These are phyloP conservation scores for Melanophora roralis DNA, from an alignment of 2,888 invertebrate species.

Conservation along the genomic window DNA sequence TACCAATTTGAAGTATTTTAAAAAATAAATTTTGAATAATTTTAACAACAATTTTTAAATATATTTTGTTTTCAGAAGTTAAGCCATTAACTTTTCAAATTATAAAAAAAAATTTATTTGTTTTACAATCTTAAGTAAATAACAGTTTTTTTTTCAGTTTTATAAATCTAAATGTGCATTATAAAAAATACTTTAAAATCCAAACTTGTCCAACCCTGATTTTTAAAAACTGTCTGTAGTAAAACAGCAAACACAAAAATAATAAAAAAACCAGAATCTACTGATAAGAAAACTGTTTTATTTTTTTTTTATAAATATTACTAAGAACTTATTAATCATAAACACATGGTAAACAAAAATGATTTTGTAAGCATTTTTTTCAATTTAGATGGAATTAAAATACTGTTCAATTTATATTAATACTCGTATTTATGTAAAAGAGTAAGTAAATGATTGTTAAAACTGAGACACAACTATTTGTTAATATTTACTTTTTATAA, in stretches of 20 bases:
- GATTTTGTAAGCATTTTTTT: not conserved
- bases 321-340: slow-evolving; percentile 15
- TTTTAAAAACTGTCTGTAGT: slow-evolving; percentile 7
- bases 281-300: slow-evolving; percentile 44
- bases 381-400: not conserved
- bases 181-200: not conserved
- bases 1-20: not conserved
- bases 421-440: not conserved
- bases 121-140: too few species aligned
- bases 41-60: not conserved
- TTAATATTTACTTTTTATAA: not conserved
- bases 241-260: not conserved
- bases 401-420: not conserved
- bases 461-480: not conserved
- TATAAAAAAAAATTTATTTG: too few species aligned
- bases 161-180: not conserved
- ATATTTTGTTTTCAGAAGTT: too few species aligned
- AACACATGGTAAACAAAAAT: slow-evolving; percentile 14
- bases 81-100: too few species aligned
- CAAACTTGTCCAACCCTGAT: not conserved
- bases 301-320: slow-evolving; percentile 12
- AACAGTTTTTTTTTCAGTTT: not conserved
- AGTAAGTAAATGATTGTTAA: not conserved
- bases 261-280: not conserved
- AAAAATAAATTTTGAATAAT: not conserved